Percentiles rank a stretch among this genome's conserved stretches.
Conservation (phyloP, 2,888 invertebrate genomes). For the Ashinkailepas kermadecensis region DNA sequence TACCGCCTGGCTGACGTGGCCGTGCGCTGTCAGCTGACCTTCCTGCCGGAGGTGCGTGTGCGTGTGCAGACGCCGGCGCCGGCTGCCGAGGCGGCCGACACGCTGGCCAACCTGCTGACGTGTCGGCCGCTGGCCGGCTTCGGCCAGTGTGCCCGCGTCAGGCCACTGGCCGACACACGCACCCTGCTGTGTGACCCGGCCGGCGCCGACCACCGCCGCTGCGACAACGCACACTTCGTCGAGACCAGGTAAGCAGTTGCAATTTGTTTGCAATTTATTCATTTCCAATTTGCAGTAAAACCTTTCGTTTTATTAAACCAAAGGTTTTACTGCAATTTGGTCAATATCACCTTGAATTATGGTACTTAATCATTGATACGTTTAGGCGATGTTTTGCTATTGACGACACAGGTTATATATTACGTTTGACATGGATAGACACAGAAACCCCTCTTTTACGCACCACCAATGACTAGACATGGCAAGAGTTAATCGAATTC, state of each 20-base stretch:
- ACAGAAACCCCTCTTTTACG: too few relatives aligned
- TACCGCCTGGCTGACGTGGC: slow-evolving; percentile 38
- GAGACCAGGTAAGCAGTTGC: slow-evolving; percentile 32
- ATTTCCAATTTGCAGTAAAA: too few relatives aligned
- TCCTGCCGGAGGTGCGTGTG: slow-evolving; percentile 45
- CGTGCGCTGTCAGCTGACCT: slow-evolving; percentile 46
- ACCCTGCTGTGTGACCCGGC: slow-evolving; percentile 44
- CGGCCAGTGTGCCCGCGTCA: slow-evolving; percentile 40
- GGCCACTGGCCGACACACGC: slow-evolving; percentile 40
- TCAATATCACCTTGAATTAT: too few relatives aligned
- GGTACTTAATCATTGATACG: too few relatives aligned
- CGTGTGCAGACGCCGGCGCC: slow-evolving; percentile 35
- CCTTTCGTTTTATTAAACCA: too few relatives aligned
- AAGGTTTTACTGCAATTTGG: too few relatives aligned
- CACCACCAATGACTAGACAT: too few relatives aligned
- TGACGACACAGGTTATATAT: too few relatives aligned
- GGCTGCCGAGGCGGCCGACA: slow-evolving; percentile 25
- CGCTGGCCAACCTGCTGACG: slow-evolving; percentile 35
- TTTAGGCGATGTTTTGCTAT: too few relatives aligned
- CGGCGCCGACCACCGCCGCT: slow-evolving; percentile 35
- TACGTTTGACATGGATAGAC: too few relatives aligned
- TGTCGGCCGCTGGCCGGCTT: slow-evolving; percentile 40
- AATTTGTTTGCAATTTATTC: too few relatives aligned
- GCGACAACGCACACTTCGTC: slow-evolving; percentile 35
- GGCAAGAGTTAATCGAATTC: too few relatives aligned